Evolutionary conservation across 2,113 vertebrate genomes (phyloP).

Genomic region (Herpetotheres cachinnans): DNA sequence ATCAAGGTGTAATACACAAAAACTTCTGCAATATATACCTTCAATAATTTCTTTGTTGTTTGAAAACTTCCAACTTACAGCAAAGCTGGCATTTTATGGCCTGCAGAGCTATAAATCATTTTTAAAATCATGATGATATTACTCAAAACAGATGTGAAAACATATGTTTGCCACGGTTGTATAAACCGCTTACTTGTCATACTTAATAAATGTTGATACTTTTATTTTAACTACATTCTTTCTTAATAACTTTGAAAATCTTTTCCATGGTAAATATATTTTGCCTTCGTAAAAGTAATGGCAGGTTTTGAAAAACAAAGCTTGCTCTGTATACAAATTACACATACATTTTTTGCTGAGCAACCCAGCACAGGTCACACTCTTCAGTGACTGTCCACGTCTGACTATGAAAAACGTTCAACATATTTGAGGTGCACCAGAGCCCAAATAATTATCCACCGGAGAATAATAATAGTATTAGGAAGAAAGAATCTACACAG

Average conservation of each 20-base stretch:
- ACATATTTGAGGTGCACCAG: not conserved
- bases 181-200: constrained; percentile 74
- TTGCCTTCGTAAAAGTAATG: constrained; percentile 17
- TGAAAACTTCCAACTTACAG: constrained; percentile 61
- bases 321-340: not conserved
- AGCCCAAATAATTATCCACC: not conserved
- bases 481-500: not conserved
- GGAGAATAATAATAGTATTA: not conserved
- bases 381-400: not conserved
- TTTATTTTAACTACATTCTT: constrained; percentile 63
- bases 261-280: constrained; percentile 55
- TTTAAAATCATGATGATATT: constrained; percentile 79
- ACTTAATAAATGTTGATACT: constrained; percentile 73
- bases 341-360: not conserved
- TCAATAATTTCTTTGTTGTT: constrained; percentile 67
- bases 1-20: not conserved
- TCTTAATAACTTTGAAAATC: constrained; percentile 67
- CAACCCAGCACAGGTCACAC: not conserved
- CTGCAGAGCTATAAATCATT: constrained; percentile 77
- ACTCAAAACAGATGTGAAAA: constrained; percentile 81
- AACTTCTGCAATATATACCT: constrained; percentile 1
- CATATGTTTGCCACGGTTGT: constrained; percentile 74
- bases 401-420: not conserved
- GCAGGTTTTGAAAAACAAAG: constrained; percentile 7
- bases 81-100: constrained; percentile 71